Base-by-base conservation (phyloP, 2,797 vertebrate genomes). In the Danio albolineatus region DNA sequence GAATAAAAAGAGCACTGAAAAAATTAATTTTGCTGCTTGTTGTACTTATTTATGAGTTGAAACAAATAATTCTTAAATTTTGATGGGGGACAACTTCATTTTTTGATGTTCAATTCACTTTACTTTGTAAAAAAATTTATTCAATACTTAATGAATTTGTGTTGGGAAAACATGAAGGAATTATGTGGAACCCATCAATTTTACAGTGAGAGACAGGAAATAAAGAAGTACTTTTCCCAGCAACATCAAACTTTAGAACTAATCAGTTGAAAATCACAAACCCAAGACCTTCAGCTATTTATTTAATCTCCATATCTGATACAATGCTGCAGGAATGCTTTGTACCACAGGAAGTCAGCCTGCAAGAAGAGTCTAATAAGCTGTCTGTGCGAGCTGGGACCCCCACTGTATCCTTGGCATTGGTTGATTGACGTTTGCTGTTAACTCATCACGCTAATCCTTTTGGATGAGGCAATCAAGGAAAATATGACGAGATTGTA, bases 401-500 rank as follows among this genome's bases (percentile, higher is more conserved):
- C 56, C 46, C 38, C 44, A 43, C 60, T 19, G 48, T 57, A 74
- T 64, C 79, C 43, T 48, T 48, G 38, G 41, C 57, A 70, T 48
- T 19, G 28, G 21, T 59, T 71, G 75, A 82, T 56, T 77, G 80
- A 36, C 56, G 43, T 71, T 65, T 77, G 49, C 21, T 7, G 56
- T 71, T 62, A 65, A 54, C 75, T 72, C 80, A 73, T 78, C 60
- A 57, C 9, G 4, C 48, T 64, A 82, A 72, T 78, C 70, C 62
- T 57, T 60, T 53, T 82, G 70, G 56, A 66, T 57, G 53, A 73
- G 67, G 38, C 54, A 75, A 74, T 66, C 79, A 80, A 39, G 43
- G 9, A 28, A 51, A 67, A 80, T 74, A 73, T 75, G 71, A 74
- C 14, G 21, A 46, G 62, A 61, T 21, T 57, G 19, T 73, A 65